Percentiles rank a stretch among this genome's conserved stretches.
Conservation (phyloP, 2,888 invertebrate genomes). For the Monoplex corrugatus region DNA sequence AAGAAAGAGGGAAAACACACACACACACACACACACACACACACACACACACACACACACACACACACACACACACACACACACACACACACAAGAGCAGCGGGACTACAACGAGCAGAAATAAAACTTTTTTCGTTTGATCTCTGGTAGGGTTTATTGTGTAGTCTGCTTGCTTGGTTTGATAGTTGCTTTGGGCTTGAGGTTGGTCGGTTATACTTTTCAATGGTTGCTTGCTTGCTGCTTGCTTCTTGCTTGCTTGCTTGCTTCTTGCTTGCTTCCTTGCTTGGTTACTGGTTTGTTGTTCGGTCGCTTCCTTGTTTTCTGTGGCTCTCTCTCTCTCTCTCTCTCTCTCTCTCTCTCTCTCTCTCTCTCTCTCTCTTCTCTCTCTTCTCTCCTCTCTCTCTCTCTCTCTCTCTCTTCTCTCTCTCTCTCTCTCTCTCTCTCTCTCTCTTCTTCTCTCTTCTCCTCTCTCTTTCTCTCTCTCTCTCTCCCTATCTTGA, state of each 20-base stretch:
- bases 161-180: background rate
- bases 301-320: background rate
- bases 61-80: too few relatives aligned
- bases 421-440: conserved; percentile 7
- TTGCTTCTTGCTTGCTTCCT: background rate
- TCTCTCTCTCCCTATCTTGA: conserved; percentile 3
- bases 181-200: too few relatives aligned
- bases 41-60: too few relatives aligned
- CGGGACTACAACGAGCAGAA: background rate
- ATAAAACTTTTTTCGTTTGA: too few relatives aligned
- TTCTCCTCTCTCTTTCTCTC: conserved; percentile 1
- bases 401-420: conserved; percentile 25
- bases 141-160: too few relatives aligned
- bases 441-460: conserved; percentile 20
- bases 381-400: conserved; percentile 25
- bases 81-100: too few relatives aligned
- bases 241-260: background rate
- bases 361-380: background rate
- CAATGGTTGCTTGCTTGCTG: background rate
- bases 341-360: conserved; percentile 10
- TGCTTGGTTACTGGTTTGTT: background rate
- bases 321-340: background rate
- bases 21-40: too few relatives aligned
- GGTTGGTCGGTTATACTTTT: too few relatives aligned
- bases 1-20: background rate